phyloP scores from a whole-genome alignment of 2,797 vertebrate species.

The Poecilia gillii region DNA sequence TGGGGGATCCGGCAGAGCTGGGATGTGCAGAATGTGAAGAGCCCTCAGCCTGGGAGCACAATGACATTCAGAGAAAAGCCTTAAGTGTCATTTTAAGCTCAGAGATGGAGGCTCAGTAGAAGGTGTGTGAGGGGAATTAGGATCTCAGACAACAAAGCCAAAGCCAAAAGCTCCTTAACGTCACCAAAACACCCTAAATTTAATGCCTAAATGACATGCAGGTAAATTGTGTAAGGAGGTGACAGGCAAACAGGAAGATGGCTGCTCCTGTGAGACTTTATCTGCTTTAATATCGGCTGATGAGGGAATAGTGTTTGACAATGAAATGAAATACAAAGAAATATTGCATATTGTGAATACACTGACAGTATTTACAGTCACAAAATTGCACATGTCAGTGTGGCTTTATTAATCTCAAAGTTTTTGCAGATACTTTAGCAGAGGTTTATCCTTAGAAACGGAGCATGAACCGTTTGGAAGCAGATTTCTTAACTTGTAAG shows the following conservation, averaged over 20 bases:
- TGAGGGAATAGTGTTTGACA: background rate
- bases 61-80: slow-evolving; percentile 66
- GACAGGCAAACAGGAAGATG: slow-evolving; percentile 10
- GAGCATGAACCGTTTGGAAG: background rate
- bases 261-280: background rate
- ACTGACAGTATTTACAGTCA: background rate
- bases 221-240: slow-evolving; percentile 15
- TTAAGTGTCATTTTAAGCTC: slow-evolving; percentile 74
- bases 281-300: slow-evolving; percentile 9
- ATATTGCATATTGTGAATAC: background rate
- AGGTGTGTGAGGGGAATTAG: slow-evolving; percentile 68
- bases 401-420: background rate
- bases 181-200: slow-evolving; percentile 38
- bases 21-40: slow-evolving; percentile 56
- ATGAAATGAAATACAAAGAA: background rate
- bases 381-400: background rate
- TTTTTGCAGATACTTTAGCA: background rate
- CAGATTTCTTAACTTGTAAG: background rate
- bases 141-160: slow-evolving; percentile 49
- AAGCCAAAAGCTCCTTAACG: slow-evolving; percentile 46
- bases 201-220: slow-evolving; percentile 25
- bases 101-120: slow-evolving; percentile 55
- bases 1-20: slow-evolving; percentile 35
- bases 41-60: slow-evolving; percentile 54
- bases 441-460: background rate